Percentiles rank a stretch among this genome's conserved stretches.
These are phyloP conservation scores for Polyploca ridens DNA, from an alignment of 2,888 invertebrate species.

Conservation along the genomic window DNA sequence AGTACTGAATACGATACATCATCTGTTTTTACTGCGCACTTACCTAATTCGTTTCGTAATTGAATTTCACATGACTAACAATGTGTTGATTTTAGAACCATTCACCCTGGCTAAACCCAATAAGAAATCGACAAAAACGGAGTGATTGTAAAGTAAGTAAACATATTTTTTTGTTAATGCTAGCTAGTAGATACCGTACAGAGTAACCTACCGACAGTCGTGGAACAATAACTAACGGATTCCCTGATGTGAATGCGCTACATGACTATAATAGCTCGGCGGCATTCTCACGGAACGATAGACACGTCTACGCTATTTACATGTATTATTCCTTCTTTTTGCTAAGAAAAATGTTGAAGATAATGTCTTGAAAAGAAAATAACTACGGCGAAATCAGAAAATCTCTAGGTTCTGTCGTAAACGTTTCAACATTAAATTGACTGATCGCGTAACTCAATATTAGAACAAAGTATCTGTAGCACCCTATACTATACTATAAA, in stretches of 20 bases:
- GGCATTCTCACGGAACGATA: constrained; percentile 73
- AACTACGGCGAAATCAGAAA: background rate
- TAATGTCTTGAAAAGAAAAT: constrained; percentile 24
- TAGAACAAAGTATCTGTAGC: background rate
- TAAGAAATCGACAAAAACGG: background rate
- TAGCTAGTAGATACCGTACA: background rate
- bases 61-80: background rate
- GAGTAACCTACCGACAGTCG: constrained; percentile 20
- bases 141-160: constrained; percentile 5
- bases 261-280: constrained; percentile 57
- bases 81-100: background rate
- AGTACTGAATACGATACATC: background rate
- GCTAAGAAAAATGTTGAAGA: constrained; percentile 24
- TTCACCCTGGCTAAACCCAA: constrained; percentile 3
- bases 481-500: too few species aligned
- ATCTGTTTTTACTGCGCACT: background rate
- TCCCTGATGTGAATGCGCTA: constrained; percentile 46
- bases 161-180: constrained; percentile 1
- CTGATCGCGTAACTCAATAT: background rate
- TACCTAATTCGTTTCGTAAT: background rate
- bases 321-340: constrained; percentile 45
- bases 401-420: constrained; percentile 14
- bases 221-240: constrained; percentile 57
- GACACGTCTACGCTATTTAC: constrained; percentile 58
- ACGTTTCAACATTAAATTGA: background rate